phyloP scores from a whole-genome alignment of 2,888 invertebrate genomes.

The Drosophila rellima region DNA sequence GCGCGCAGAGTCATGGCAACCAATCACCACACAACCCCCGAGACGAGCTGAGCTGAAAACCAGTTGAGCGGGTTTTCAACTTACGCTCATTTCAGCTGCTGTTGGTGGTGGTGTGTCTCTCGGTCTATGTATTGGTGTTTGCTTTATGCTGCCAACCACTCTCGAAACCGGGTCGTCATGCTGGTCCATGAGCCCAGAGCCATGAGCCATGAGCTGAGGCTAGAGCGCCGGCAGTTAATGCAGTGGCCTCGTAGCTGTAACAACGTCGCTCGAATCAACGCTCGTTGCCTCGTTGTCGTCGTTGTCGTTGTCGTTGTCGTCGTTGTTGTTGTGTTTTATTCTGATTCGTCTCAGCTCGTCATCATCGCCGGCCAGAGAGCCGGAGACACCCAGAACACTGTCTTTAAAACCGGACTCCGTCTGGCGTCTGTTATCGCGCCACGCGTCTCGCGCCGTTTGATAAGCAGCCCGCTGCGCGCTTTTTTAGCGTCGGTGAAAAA shows the following conservation, averaged over 20 bases:
- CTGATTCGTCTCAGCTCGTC: conserved; percentile 24
- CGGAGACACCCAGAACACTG: conserved; percentile 15
- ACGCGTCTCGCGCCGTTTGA: conserved; percentile 65
- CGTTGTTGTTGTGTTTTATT: background rate
- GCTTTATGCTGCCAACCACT: conserved; percentile 60
- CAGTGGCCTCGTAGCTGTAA: conserved; percentile 79
- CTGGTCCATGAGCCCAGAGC: conserved; percentile 41
- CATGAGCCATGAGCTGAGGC: conserved; percentile 43
- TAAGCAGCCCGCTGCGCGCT: conserved; percentile 51
- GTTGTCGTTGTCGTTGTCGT: conserved; percentile 2
- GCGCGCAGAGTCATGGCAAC: conserved; percentile 67
- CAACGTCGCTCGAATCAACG: conserved; percentile 70
- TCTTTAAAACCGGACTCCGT: conserved; percentile 31
- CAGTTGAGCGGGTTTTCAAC: conserved; percentile 73
- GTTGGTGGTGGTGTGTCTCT: conserved; percentile 31
- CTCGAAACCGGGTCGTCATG: conserved; percentile 59
- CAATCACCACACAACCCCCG: conserved; percentile 73
- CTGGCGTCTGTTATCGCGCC: conserved; percentile 61
- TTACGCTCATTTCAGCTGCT: conserved; percentile 5
- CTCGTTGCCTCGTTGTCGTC: conserved; percentile 33
- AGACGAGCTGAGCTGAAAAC: conserved; percentile 59
- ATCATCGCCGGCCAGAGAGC: conserved; percentile 28
- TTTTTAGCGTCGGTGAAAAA: conserved; percentile 62
- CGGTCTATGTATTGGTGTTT: conserved; percentile 42
- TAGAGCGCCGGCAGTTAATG: conserved; percentile 75